Base-by-base conservation (phyloP, 2,113 vertebrate species). In the Syngnathus floridae region DNA sequence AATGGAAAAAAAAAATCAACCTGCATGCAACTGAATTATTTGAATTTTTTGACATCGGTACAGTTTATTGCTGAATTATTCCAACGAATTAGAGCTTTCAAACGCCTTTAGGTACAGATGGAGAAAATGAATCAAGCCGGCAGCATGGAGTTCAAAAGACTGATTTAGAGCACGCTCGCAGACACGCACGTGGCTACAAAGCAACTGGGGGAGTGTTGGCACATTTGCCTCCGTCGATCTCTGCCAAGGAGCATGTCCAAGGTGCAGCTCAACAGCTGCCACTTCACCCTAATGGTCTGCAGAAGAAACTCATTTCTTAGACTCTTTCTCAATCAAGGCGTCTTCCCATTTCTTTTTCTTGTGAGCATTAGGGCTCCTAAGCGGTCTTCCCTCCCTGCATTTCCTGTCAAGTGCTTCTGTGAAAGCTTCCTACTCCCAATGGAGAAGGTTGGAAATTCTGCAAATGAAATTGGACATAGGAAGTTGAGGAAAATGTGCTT, bases 221-320 rank as follows among this genome's bases (percentile, higher is more conserved):
- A 69, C 35, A 62, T 71, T 66, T 73, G 64, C 38, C 41, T 38
- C 10, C 22, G 19, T 52, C 61, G 64, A 37, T 60, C 64, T 73
- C 62, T 21, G 64, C 61, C 66, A 66, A 78, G 67, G 22, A 46
- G 65, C 61, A 69, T 63, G 70, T 61, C 72, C 63, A 70, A 79
- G 69, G 74, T 36, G 5, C 35, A 7, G 52, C 57, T 73, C 69
- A 82, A 74, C 78, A 76, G 77, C 76, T 76, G 81, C 64, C 64
- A n/a, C n/a, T n/a, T 78, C 65, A 73, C 67, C 68, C 76, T 66
- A 75, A 78, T 71, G 64, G 67, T 78, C 65, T 70, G 41, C 73
- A 77, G 71, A 79, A 71, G 19, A 79, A 82, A 81, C 74, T 71
- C 55, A 81, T 76, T 66, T 83, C 85, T 83, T 82, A 75, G 70